Evolutionary conservation across 2,113 vertebrate species (phyloP).

Genomic region (Philantomba maxwellii): DNA sequence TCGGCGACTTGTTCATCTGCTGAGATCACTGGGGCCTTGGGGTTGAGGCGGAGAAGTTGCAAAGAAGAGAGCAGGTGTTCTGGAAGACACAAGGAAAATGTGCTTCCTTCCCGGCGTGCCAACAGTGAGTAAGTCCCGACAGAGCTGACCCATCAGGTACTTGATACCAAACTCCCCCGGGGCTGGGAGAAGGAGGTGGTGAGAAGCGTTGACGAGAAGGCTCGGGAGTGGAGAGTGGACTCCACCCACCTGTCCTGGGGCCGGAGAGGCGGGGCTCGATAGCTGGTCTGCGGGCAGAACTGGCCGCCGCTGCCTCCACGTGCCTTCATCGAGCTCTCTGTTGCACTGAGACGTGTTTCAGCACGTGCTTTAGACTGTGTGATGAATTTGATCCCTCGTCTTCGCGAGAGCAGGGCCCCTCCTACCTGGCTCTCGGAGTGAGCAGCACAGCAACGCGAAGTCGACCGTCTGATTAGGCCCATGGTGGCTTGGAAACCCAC

Average conservation of each 20-base stretch:
- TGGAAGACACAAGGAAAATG: neutral
- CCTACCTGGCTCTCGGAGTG: neutral
- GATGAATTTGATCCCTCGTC: neutral
- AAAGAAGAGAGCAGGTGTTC: neutral
- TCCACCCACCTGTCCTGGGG: neutral
- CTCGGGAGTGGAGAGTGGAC: too few relatives aligned
- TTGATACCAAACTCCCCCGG: accelerated
- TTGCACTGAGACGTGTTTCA: accelerated
- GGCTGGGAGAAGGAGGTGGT: neutral
- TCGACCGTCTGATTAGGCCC: neutral
- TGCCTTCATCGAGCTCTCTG: too few relatives aligned
- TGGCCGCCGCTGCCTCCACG: neutral
- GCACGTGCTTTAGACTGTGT: neutral
- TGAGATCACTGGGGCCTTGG: accelerated
- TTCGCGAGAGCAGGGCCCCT: neutral
- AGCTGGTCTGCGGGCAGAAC: accelerated
- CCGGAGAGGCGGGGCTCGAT: accelerated
- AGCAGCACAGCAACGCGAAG: neutral
- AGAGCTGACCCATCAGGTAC: accelerated
- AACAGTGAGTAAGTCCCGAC: neutral
- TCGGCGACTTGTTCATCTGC: accelerated
- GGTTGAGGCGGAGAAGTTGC: accelerated
- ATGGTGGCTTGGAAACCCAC: neutral
- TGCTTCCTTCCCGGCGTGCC: accelerated
- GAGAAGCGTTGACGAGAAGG: neutral